Evolutionary conservation across 2,888 invertebrate genomes (phyloP), one percentile per base, ranked within the genome.

Genomic region (Ganaspis brasiliensis): DNA sequence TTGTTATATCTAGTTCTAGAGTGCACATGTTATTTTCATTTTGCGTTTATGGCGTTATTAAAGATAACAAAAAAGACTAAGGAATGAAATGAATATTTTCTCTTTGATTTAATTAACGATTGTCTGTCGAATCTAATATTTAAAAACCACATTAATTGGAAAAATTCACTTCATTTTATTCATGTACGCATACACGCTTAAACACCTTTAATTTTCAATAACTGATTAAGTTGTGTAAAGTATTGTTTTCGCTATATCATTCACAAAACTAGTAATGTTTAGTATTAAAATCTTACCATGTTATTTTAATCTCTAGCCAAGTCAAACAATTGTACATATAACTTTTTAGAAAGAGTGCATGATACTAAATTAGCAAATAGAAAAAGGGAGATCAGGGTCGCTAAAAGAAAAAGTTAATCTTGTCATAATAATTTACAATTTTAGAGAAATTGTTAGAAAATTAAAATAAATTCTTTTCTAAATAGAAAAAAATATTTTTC

Each of bases 11-110:
- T 63, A 63, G 37, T 63, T 63, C 63, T 63, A 63, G 37, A 21
- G 37, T 40, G 63, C 63, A 63, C 63, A 63, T 63, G 63, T 63
- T 63, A 63, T 63, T 52, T 40, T 21, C 63, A 40, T 63, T 40
- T 24, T 63, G 63, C 21, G 19, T 19, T 40, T 63, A 63, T 19
- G 63, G 40, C 21, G 21, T 37, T 63, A 63, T 40, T 37, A 37
- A 37, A 31, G 19, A 21, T 37, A 63, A 40, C 3, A 63, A 21
- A 24, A 63, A 40, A 16, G 10, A 6, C n/a, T 63, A 9, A 12
- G 9, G 37, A 61, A 63, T 63, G 12, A 63, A 63, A 37, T 61
- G 35, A 61, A 16, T 1, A n/a, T 49, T 49, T 49, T 31, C 31
- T 6, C 6, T 31, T 31, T 6, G 31, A 31, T 31, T 6, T 31